phyloP scores from a whole-genome alignment of 2,888 invertebrate species.

The Cartodere bifasciata region DNA sequence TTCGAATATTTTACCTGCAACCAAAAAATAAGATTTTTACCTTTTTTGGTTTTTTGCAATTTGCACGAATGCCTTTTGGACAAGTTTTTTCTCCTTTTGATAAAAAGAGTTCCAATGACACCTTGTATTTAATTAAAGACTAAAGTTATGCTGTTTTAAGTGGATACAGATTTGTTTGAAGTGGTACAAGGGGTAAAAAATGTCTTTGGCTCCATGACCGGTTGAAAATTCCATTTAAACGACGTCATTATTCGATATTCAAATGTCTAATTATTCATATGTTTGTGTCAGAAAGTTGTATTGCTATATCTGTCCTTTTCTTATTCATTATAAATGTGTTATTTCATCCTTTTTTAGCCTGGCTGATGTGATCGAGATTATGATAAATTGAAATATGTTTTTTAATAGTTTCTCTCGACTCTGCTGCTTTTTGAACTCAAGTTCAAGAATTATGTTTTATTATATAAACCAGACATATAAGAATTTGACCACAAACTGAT shows the following conservation, averaged over 20 bases:
- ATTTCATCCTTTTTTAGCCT: conserved; percentile 5
- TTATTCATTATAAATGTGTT: too few relatives aligned
- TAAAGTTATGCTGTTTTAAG: too few relatives aligned
- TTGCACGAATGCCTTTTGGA: too few relatives aligned
- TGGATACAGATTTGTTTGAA: too few relatives aligned
- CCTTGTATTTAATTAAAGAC: too few relatives aligned
- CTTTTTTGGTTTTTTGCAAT: too few relatives aligned
- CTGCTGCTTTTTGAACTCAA: not conserved
- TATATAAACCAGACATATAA: conserved; percentile 3
- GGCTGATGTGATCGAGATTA: conserved; percentile 17
- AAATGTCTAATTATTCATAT: conserved; percentile 28
- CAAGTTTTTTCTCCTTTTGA: too few relatives aligned
- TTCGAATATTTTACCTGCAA: conserved; percentile 38
- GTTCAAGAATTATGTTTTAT: too few relatives aligned
- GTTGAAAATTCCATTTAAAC: conserved; percentile 22
- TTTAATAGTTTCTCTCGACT: conserved; percentile 21
- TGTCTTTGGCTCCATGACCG: conserved; percentile 9
- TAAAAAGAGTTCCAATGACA: too few relatives aligned
- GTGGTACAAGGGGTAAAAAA: too few relatives aligned
- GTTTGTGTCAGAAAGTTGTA: conserved; percentile 19
- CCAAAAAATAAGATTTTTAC: too few relatives aligned
- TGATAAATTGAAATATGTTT: conserved; percentile 29
- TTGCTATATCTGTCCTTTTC: conserved; percentile 17
- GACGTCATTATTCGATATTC: conserved; percentile 25
- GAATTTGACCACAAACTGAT: conserved; percentile 3